Evolutionary conservation across 2,113 vertebrate genomes (phyloP).

Genomic region (Elgaria multicarinata): DNA sequence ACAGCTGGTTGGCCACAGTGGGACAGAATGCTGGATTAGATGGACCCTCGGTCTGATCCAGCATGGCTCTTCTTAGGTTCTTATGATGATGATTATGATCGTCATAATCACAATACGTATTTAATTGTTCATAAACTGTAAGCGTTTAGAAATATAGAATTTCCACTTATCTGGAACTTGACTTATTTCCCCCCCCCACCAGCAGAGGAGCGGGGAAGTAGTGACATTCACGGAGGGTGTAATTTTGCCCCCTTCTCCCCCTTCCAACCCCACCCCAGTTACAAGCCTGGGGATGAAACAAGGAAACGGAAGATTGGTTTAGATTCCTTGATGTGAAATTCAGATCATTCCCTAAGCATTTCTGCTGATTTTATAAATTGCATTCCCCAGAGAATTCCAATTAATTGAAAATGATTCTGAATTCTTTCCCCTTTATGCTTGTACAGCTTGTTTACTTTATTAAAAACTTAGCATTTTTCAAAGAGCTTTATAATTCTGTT

Average conservation of each 20-base stretch:
- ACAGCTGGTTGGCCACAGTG: too few species aligned
- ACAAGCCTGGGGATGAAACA: not conserved
- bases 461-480: slow-evolving; percentile 64
- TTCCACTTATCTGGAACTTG: too few species aligned
- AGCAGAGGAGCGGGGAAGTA: not conserved
- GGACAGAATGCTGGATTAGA: too few species aligned
- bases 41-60: too few species aligned
- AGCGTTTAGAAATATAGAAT: too few species aligned
- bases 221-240: not conserved
- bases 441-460: slow-evolving; percentile 68
- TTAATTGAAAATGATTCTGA: slow-evolving; percentile 63
- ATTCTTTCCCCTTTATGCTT: slow-evolving; percentile 51
- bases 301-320: slow-evolving; percentile 9
- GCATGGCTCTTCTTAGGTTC: too few species aligned
- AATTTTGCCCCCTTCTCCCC: not conserved
- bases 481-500: slow-evolving; percentile 56
- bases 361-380: slow-evolving; percentile 52
- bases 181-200: not conserved
- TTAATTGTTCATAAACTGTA: not conserved
- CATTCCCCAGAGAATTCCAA: slow-evolving; percentile 56
- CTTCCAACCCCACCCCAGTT: not conserved
- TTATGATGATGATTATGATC: too few species aligned
- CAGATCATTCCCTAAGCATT: slow-evolving; percentile 56
- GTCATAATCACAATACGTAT: not conserved
- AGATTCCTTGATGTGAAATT: slow-evolving; percentile 32